Base-by-base conservation (phyloP, 2,113 vertebrate species). In the Peromyscus polionotus region DNA sequence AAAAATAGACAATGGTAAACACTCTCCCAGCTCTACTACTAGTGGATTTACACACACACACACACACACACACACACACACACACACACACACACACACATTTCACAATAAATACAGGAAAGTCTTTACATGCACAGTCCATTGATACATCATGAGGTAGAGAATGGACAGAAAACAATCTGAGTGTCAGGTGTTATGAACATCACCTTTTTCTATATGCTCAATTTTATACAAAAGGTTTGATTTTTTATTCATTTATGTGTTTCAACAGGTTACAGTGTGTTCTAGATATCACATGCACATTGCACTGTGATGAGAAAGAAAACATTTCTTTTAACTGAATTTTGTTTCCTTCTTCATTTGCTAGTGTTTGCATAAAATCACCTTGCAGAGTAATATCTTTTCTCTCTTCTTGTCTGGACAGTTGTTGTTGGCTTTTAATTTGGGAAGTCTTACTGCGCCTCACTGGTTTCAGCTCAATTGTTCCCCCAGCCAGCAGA, bases 381-480 rank as follows among this genome's bases (percentile, higher is more conserved):
- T 98, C 96, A 97, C 93, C 77, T 97, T 97, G 72, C 90, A 95
- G 79, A 36, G 90, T 94, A 85, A 96, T 87, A 39, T 28, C 90
- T 81, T 89, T 92, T 96, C 77, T 97, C n/a, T 97, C 94, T 96
- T 97, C 92, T 97, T 97, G 86, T 98, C 98, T 97, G 95, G 98
- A 94, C 90, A 97, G 90, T 95, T 98, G 83, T 97, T 97, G 98
- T 97, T 98, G 98, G 97, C 98, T 98, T 99, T 99, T 98, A 98
- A 98, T 98, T 98, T 98, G 97, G 98, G 97, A 98, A 98, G 97
- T 98, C 98, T 99, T 97, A 98, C 98, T 97, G 97, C 13, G 97
- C 98, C 98, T 99, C 98, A 98, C 98, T 98, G 98, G 95, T 98
- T 98, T 98, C 98, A 96, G 97, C 97, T 98, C 97, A 97, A 98